Evolutionary conservation across 2,888 invertebrate genomes (phyloP), one percentile per base, ranked within the genome.

Genomic region (Stictocephala bisonia): DNA sequence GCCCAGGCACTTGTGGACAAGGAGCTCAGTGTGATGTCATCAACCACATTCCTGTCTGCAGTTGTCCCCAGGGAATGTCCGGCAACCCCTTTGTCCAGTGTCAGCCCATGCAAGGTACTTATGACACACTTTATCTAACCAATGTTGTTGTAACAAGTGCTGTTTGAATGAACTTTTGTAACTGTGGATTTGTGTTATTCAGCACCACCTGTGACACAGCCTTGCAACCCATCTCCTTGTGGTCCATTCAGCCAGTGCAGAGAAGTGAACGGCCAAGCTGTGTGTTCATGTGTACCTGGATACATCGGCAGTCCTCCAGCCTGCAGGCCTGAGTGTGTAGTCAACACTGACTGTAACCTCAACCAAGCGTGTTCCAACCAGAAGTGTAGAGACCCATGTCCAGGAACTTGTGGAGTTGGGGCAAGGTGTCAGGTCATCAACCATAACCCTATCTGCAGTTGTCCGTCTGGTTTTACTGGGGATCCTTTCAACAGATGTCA

Each of bases 51-150:
- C 87, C 89, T 0, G 86, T 87, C 84, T 89, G 89, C 78, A 86
- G 84, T 53, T 94, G 94, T 82, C 89, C 90, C n/a, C 83, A 85
- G 31, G 89, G 88, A 80, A 90, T 88, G 82, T 85, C 88, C 35
- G 94, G 93, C 79, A 91, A 93, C 83, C 91, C 93, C 48, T 88
- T 92, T 84, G 86, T 91, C 72, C 85, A 87, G 76, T 93, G 93
- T 80, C 86, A 84, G 75, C 86, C 87, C 2, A 82, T 89, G 44
- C 86, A 85, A 85, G 87, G 89, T 88, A 84, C 79, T 80, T 75
- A 68, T 26, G 22, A 15, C 22, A 13, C 11, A 13, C 9, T 20
- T 22, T 15, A 27, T 31, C 26, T 29, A 7, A 27, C 35, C 11
- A 35, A 35, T 35, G 6, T 35, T 35, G 11, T 11, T 35, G 35